phyloP scores from a whole-genome alignment of 2,113 vertebrate species.

The Nothobranchius kuhntae region DNA sequence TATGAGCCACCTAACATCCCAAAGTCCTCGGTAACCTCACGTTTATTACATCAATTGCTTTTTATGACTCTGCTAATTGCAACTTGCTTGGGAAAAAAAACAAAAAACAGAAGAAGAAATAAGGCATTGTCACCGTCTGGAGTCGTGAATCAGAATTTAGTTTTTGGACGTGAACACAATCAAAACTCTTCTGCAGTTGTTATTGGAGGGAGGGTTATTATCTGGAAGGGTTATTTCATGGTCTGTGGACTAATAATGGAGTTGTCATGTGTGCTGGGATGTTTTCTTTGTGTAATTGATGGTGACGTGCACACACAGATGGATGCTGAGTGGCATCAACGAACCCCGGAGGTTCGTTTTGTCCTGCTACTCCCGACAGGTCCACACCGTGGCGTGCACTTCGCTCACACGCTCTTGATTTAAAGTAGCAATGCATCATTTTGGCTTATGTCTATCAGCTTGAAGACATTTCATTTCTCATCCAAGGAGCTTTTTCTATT shows the following conservation, averaged over 20 bases:
- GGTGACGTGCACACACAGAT: constrained; percentile 1
- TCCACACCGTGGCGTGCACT: neutral
- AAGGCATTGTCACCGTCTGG: neutral
- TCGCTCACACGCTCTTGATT: too few relatives aligned
- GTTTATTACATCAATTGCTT: neutral
- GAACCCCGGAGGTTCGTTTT: neutral
- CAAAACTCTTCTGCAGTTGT: neutral
- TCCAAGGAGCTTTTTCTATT: too few relatives aligned
- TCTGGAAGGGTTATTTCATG: constrained; percentile 5
- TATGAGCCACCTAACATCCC: neutral
- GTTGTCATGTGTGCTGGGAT: constrained; percentile 7
- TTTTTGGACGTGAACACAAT: constrained; percentile 1
- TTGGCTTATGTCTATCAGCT: too few relatives aligned
- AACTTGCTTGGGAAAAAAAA: neutral
- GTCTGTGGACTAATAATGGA: constrained; percentile 5
- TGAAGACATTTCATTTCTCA: too few relatives aligned
- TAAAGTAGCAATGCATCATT: too few relatives aligned
- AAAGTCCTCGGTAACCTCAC: neutral
- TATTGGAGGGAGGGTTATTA: constrained; percentile 5
- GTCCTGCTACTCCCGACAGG: neutral
- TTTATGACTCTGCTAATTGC: constrained; percentile 4
- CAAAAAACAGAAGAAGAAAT: constrained; percentile 10
- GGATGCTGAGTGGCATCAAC: neutral
- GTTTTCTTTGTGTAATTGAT: constrained; percentile 5
- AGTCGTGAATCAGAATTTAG: neutral